Evolutionary conservation across 2,797 vertebrate species (phyloP).

Genomic region (Rhinichthys osculus): DNA sequence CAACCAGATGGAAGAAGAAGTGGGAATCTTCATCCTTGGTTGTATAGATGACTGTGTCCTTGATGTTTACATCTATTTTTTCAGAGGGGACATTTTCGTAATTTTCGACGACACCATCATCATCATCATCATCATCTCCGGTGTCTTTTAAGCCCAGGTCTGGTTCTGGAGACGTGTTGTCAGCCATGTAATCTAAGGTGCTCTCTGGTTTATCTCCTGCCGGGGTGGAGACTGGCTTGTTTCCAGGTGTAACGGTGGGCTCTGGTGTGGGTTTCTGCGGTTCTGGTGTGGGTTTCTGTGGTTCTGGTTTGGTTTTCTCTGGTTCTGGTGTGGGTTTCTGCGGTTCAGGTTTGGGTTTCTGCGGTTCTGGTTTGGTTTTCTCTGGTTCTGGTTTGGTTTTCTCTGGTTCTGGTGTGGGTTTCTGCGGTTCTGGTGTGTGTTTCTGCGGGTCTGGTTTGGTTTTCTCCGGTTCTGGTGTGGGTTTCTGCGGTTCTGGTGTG

Average conservation of each 20-base stretch:
- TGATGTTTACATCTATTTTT: slow-evolving; percentile 59
- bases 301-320: no score
- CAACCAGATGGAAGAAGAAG: slow-evolving; percentile 94
- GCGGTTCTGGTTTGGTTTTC: rapidly evolving
- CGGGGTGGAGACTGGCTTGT: neutral
- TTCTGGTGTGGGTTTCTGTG: rapidly evolving
- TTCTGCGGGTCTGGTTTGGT: neutral
- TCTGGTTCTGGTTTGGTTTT: rapidly evolving
- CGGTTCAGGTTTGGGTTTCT: neutral
- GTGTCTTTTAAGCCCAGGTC: neutral
- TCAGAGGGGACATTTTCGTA: neutral
- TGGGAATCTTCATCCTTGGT: slow-evolving; percentile 88
- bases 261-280: neutral
- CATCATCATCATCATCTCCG: neutral
- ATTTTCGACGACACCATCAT: slow-evolving; percentile 7
- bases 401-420: neutral
- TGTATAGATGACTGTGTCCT: slow-evolving; percentile 73
- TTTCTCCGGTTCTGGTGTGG: neutral
- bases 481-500: rapidly evolving
- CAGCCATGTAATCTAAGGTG: neutral
- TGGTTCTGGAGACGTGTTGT: neutral
- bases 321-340: rapidly evolving
- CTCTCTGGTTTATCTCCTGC: neutral
- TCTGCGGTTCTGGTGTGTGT: neutral
- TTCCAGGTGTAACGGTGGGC: neutral